phyloP scores from a whole-genome alignment of 2,888 invertebrate species.

The Ophraella communa region DNA sequence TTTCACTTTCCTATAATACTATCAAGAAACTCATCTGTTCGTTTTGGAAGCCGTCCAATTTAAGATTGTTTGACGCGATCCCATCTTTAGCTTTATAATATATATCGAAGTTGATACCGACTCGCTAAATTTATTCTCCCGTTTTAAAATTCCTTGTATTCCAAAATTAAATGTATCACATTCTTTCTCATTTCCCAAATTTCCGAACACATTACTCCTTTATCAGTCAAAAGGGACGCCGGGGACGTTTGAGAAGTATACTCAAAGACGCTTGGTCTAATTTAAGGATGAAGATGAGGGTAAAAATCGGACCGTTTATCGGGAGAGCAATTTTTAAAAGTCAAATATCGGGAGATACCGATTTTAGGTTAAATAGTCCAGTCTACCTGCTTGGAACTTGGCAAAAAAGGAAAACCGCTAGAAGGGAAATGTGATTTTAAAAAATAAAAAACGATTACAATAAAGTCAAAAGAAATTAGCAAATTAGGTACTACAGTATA shows the following conservation, averaged over 20 bases:
- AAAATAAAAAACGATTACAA: no score
- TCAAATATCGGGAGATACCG: slow-evolving; percentile 25
- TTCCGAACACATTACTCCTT: slow-evolving; percentile 19
- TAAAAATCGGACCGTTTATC: slow-evolving; percentile 32
- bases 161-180: not conserved
- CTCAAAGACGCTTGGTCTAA: slow-evolving; percentile 30
- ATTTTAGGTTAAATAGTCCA: not conserved
- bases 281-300: slow-evolving; percentile 38
- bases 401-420: no score
- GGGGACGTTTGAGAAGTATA: slow-evolving; percentile 4
- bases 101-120: not conserved
- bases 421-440: no score
- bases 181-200: slow-evolving; percentile 12
- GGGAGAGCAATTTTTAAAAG: slow-evolving; percentile 31
- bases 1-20: not conserved
- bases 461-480: no score
- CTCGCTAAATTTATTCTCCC: not conserved
- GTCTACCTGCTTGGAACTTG: not conserved
- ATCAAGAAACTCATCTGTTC: no score
- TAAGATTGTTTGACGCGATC: not conserved
- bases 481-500: no score
- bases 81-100: not conserved
- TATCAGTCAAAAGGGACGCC: slow-evolving; percentile 14
- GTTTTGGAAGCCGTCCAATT: not conserved
- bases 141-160: not conserved